Base-by-base conservation (phyloP, 2,113 vertebrate species). In the Carlito syrichta region DNA sequence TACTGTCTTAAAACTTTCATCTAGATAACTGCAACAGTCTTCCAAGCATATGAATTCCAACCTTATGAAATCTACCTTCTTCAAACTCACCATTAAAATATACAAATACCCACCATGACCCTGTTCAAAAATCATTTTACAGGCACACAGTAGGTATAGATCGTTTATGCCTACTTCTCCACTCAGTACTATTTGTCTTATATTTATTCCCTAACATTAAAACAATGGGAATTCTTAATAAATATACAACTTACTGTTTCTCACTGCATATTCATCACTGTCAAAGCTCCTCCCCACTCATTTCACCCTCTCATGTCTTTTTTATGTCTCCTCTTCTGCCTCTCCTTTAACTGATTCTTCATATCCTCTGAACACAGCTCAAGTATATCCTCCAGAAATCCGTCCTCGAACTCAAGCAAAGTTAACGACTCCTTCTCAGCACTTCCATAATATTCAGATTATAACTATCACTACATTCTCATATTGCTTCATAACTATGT, bases 81-180 rank as follows among this genome's bases (percentile, higher is more conserved):
- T 91, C 54, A 91, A 91, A 95, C 91, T 79, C 54, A 87, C 73
- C 16, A 71, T 52, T 40, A 88, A 84, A 91, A 84, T 45, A 88
- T 78, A 85, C 62, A 87, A 2, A 66, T 20, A 27, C 23, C 20
- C 13, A 40, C 68, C 5, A 58, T 12, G 12, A 12, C 8, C 71
- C 45, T 20, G 6, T 83, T 93, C n/a, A 86, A 96, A n/a, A 96
- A 84, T 1, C 43, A 19, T 92, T 76, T 50, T 30, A 50, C 9
- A 6, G 23, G 20, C 1, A 20, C 4, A 76, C 17, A 48, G 25
- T 9, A 48, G 43, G 27, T 23, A 73, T 5, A n/a, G 43, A 74
- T 13, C 43, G 74, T 45, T 38, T 76, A 27, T 38, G 32, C 12
- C 60, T 76, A 38, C 20, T 54, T 85, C 35, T 86, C 62, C 77